Base-by-base conservation (phyloP, 2,797 vertebrate genomes). In the Miichthys miiuy region DNA sequence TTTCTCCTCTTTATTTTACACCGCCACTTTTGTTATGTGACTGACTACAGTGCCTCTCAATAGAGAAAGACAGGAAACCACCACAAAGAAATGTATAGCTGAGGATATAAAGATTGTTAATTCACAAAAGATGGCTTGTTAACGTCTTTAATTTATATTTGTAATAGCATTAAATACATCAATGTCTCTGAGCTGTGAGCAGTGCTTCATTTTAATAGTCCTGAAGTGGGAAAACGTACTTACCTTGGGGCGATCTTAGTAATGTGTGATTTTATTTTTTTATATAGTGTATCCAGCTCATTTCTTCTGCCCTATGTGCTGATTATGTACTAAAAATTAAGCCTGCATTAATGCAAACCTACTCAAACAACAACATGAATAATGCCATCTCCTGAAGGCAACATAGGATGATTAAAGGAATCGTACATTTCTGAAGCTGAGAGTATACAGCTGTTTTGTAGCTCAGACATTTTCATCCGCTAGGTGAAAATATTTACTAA, bases 1-100 rank as follows among this genome's bases (percentile, higher is more conserved):
- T 51, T 73, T 56, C 51, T 68, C 38, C 34, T 63, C 87, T 84
- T 72, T 47, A 68, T 81, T 82, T 87, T 44, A 68, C 63, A 60
- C 44, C 72, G 0, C 11, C 20, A 11, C 25, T 72, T 48, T 21
- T 42, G 54, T 74, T 70, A 64, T 71, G 48, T n/a, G 66, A 57
- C 61, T 27, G 25, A 57, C 60, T 30, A 17, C 52, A 75, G 50
- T 7, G 41, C 17, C 44, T 38, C 51, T 78, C 46, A 9, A 42
- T 16, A 16, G 54, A 60, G 25, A 65, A 20, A 21, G 41, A 17
- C 12, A 3, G 41, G 25, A 46, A 79, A 34, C 4, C 11, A 0
- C 50, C 57, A 56, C 14, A n/a, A 34, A 42, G 55, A 80, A 52
- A 65, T 21, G 14, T 25, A 27, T 3, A 42, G 61, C 17, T 27